Base-by-base conservation (phyloP, 2,113 vertebrate species). In the Pundamilia nyererei region DNA sequence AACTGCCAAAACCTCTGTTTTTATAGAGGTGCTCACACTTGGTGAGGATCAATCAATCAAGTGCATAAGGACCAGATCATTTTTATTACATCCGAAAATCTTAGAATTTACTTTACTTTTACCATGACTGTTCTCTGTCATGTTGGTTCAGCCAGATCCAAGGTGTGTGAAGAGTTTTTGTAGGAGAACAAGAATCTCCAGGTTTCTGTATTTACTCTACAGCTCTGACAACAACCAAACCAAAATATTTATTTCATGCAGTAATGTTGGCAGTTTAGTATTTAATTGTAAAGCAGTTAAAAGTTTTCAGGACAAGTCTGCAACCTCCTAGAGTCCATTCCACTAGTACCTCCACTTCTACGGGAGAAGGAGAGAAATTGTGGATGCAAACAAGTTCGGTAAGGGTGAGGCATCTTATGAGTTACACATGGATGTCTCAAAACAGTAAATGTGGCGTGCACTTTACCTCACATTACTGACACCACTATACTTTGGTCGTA, bases 51-150 rank as follows among this genome's bases (percentile, higher is more conserved):
- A 72, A 42, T 42, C 38, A 70, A 72, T 15, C 7, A 70, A 42
- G 35, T 3, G 65, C 35, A 70, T 14, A 42, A 70, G n/a, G 35
- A 70, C 38, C 65, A 70, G 38, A 70, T 70, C 2, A 24, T 42
- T 70, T 70, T 70, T 70, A 24, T 68, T 40, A 68, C 7, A 40
- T 40, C n/a, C 1, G 3, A 40, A 40, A 40, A 40, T 13, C 35
- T 40, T 68, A 24, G 35, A 70, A 15, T 70, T 70, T 15, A 68
- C 62, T 68, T 68, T 38, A n/a, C 35, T 68, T 68, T 40, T 68
- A 14, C 7, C 35, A 13, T 1, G 35, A 70, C 35, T 70, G 35
- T 3, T 1, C 14, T 10, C 14, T 15, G 14, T 2, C 8, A 0
- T 45, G 40, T 24, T 49, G 11, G 17, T 79, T 33, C 45, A 12